phyloP scores from a whole-genome alignment of 2,888 invertebrate species.

The Ichneumoninae sp. region DNA sequence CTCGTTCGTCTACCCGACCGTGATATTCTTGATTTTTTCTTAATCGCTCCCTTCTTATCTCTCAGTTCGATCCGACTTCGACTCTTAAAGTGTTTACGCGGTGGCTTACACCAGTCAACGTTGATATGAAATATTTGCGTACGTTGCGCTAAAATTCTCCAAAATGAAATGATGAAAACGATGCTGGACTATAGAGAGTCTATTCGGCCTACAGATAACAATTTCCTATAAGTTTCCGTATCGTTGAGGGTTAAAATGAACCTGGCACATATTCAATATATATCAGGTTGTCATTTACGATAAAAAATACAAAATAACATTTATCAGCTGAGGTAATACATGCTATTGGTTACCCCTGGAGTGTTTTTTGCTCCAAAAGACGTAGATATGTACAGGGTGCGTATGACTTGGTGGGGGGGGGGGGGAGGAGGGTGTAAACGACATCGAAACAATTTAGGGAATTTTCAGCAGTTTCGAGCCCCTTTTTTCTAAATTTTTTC shows the following conservation, averaged over 20 bases:
- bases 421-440: not conserved
- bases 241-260: not conserved
- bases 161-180: not conserved
- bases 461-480: not conserved
- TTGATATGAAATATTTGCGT: not conserved
- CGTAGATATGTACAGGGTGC: not conserved
- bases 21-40: not conserved
- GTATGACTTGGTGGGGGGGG: not conserved
- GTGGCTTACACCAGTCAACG: not conserved
- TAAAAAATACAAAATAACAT: not conserved
- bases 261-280: not conserved
- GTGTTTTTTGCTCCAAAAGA: no score
- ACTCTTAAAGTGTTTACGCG: not conserved
- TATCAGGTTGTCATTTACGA: no score
- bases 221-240: not conserved
- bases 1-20: not conserved
- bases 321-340: not conserved
- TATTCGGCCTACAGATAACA: not conserved
- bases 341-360: no score
- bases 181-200: not conserved
- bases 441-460: not conserved
- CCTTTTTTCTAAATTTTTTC: no score
- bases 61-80: not conserved
- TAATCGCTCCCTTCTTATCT: not conserved
- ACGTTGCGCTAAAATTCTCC: not conserved